These are phyloP conservation scores for Corvus moneduloides DNA, from an alignment of 2,113 vertebrate genomes.

Conservation along the genomic window DNA sequence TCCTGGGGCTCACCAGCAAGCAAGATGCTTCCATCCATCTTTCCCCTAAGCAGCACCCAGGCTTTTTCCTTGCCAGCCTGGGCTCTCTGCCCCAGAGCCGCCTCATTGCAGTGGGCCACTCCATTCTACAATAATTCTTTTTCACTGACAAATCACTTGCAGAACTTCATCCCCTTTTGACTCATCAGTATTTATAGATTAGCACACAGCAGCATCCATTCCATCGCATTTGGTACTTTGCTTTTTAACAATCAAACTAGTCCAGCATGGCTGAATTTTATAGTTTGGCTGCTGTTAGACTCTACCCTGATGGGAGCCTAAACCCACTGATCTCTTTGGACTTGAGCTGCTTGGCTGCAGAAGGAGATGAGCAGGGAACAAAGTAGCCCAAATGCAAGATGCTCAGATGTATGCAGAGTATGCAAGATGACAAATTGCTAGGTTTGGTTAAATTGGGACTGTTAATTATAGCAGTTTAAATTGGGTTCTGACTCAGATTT, in stretches of 20 bases:
- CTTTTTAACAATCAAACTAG: conserved; percentile 21
- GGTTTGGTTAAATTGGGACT: conserved; percentile 61
- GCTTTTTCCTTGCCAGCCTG: accelerated
- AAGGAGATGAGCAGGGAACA: neutral
- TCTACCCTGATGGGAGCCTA: neutral
- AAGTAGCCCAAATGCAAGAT: conserved; percentile 25
- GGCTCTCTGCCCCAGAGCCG: neutral
- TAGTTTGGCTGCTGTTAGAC: neutral
- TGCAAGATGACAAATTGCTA: conserved; percentile 59
- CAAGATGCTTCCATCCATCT: neutral
- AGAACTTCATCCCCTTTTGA: conserved; percentile 1
- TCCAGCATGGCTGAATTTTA: neutral
- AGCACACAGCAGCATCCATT: neutral
- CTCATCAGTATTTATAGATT: conserved; percentile 29
- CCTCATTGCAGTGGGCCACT: neutral
- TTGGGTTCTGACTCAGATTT: conserved; percentile 67
- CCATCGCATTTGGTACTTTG: neutral
- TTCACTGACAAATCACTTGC: neutral
- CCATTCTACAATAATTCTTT: neutral
- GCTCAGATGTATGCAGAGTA: conserved; percentile 33
- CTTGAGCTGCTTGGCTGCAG: neutral
- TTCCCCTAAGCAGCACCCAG: neutral
- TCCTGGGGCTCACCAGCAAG: neutral
- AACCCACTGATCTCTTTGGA: neutral
- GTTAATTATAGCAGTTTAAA: conserved; percentile 69